A percentile compares a stretch with the other conserved stretches of the same genome.
Conservation (phyloP, 1,140 invertebrate species). For the Pentalonia nigronervosa region DNA sequence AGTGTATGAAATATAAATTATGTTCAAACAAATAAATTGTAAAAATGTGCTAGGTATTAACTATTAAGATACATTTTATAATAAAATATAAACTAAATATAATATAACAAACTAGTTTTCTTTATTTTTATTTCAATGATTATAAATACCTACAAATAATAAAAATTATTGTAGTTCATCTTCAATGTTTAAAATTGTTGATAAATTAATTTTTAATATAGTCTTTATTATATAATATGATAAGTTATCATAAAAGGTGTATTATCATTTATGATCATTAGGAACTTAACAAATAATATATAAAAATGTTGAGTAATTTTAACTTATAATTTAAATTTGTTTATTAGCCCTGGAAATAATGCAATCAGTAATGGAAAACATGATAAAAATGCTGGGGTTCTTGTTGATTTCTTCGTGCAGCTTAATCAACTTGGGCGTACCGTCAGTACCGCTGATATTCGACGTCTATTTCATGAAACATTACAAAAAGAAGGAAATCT, state of each 20-base stretch:
- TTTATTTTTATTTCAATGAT: too few species aligned
- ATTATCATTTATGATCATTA: background rate
- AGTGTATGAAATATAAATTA: conserved; percentile 49
- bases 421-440: conserved; percentile 77
- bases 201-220: too few species aligned
- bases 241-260: background rate
- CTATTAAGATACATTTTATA: background rate
- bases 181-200: too few species aligned
- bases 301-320: background rate
- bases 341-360: conserved; percentile 66
- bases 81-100: too few species aligned
- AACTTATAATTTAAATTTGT: conserved; percentile 6
- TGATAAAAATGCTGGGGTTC: conserved; percentile 73
- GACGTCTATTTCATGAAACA: conserved; percentile 81
- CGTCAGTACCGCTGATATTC: conserved; percentile 82
- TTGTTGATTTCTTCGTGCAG: conserved; percentile 88
- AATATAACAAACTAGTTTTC: too few species aligned
- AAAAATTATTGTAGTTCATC: too few species aligned
- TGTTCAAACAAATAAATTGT: background rate
- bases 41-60: background rate
- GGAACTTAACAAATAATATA: background rate
- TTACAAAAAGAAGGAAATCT: conserved; percentile 67
- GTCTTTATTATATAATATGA: too few species aligned
- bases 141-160: too few species aligned
- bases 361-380: background rate